Conservation (phyloP, 2,113 vertebrate species). For the Gavialis gangeticus region DNA sequence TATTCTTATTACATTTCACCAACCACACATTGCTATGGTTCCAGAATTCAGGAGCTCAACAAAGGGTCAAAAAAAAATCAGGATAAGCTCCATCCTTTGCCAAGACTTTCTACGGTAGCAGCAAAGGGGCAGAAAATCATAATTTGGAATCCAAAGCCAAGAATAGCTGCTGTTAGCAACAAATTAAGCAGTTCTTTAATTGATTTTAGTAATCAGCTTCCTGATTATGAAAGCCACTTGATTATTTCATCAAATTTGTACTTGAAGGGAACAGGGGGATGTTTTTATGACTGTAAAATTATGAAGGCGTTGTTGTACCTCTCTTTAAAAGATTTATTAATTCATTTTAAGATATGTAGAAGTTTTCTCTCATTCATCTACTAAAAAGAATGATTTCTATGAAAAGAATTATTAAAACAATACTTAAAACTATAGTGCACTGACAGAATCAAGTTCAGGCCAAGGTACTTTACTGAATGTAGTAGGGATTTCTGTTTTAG, state of each 20-base stretch:
- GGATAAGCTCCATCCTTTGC: neutral
- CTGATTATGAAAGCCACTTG: neutral
- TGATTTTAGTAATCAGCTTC: neutral
- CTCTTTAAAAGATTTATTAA: neutral
- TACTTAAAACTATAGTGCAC: neutral
- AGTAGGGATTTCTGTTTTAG: neutral
- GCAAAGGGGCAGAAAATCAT: neutral
- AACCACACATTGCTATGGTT: neutral
- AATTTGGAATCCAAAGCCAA: neutral
- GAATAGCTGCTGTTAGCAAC: neutral
- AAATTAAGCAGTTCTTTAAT: neutral
- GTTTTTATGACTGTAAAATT: neutral
- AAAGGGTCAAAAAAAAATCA: neutral
- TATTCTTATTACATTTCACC: neutral
- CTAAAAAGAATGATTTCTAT: neutral
- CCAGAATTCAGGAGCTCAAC: neutral
- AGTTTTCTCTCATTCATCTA: neutral
- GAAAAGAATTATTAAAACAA: no score
- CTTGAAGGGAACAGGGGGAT: neutral
- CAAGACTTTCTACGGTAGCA: neutral
- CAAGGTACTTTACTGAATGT: no score
- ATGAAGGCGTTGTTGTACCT: neutral
- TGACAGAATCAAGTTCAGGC: neutral
- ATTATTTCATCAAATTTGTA: neutral
- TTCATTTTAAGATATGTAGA: neutral